A percentile compares a stretch with the other conserved stretches of the same genome.
phyloP scores from a whole-genome alignment of 2,888 invertebrate genomes.

The Ferdinandea cuprea region DNA sequence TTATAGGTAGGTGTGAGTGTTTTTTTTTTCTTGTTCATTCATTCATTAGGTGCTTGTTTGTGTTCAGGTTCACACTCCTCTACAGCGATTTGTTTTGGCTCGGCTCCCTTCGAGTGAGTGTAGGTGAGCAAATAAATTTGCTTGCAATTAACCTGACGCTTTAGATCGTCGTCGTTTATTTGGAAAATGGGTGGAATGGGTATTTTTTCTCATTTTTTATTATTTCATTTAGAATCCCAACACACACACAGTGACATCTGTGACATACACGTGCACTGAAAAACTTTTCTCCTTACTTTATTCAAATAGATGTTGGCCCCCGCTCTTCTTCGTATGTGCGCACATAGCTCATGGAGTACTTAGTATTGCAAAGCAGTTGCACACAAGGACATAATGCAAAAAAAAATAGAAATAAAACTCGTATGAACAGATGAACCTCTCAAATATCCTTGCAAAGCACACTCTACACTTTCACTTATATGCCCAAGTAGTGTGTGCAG shows the following conservation, averaged over 20 bases:
- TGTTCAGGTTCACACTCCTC: slow-evolving; percentile 2
- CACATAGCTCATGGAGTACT: slow-evolving; percentile 46
- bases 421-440: slow-evolving; percentile 56
- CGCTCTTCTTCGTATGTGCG: slow-evolving; percentile 25
- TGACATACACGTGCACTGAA: slow-evolving; percentile 22
- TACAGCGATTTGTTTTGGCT: not conserved
- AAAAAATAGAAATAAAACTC: slow-evolving; percentile 22
- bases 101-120: too few species aligned
- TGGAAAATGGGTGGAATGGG: slow-evolving; percentile 39
- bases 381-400: slow-evolving; percentile 6
- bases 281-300: slow-evolving; percentile 66
- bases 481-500: slow-evolving; percentile 18
- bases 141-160: slow-evolving; percentile 58
- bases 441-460: slow-evolving; percentile 57
- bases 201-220: too few species aligned
- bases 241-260: not conserved
- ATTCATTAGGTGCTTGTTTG: slow-evolving; percentile 13
- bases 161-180: slow-evolving; percentile 50
- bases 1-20: too few species aligned
- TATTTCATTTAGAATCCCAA: slow-evolving; percentile 40
- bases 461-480: slow-evolving; percentile 47
- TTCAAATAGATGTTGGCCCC: slow-evolving; percentile 71
- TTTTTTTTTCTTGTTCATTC: not conserved
- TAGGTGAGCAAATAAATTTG: slow-evolving; percentile 64
- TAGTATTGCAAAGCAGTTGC: slow-evolving; percentile 10